Conservation (phyloP, 2,113 vertebrate species). For the Gobiocypris rarus region DNA sequence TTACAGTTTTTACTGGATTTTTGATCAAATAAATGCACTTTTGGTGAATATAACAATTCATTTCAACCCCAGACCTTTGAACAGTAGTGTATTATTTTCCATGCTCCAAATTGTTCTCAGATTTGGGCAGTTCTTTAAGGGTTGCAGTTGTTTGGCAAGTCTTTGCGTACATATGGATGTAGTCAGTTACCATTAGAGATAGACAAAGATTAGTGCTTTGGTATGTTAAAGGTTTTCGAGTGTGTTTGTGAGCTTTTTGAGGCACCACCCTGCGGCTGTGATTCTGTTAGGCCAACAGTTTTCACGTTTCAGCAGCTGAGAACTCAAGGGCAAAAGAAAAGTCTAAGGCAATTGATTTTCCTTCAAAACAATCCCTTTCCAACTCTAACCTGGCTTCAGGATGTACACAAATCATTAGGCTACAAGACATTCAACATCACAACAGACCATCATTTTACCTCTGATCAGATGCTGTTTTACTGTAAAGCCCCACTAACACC, state of each 20-base stretch:
- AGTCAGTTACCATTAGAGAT: constrained; percentile 16
- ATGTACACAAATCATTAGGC: constrained; percentile 30
- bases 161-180: background rate
- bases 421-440: constrained; percentile 19
- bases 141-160: constrained; percentile 7
- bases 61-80: background rate
- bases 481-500: background rate
- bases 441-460: background rate
- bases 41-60: background rate
- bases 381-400: constrained; percentile 35
- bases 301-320: constrained; percentile 63
- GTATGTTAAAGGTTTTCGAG: background rate
- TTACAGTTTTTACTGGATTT: background rate
- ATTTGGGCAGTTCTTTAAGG: background rate
- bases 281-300: constrained; percentile 49
- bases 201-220: background rate
- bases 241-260: background rate
- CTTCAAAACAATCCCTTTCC: constrained; percentile 7
- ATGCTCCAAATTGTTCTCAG: background rate
- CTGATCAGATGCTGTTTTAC: background rate
- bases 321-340: constrained; percentile 59
- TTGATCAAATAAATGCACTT: background rate
- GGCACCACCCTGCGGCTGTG: constrained; percentile 59
- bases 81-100: background rate
- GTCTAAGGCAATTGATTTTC: constrained; percentile 42